These are phyloP conservation scores for Callyntrura sp. DNA, from an alignment of 2,888 invertebrate genomes.

Conservation along the genomic window DNA sequence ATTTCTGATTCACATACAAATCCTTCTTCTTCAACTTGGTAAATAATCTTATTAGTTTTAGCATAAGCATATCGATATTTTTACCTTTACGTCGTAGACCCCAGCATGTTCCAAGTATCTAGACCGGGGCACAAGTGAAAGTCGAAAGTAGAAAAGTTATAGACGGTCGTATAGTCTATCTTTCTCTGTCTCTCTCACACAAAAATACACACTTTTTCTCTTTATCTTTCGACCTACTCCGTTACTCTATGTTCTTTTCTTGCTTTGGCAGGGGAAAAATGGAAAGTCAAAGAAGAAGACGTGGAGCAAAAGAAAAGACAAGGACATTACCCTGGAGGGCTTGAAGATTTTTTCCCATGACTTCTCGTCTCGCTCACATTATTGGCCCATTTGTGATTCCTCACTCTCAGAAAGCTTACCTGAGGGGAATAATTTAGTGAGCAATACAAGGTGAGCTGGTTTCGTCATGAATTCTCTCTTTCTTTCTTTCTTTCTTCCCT, in stretches of 20 bases:
- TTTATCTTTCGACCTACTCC: neutral
- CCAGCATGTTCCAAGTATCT: neutral
- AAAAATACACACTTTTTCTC: neutral
- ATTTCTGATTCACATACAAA: slow-evolving; percentile 35
- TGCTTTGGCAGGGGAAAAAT: slow-evolving; percentile 39
- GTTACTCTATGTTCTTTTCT: neutral
- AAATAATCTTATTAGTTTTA: slow-evolving; percentile 72
- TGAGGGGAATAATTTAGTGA: slow-evolving; percentile 76
- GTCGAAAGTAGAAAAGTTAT: neutral
- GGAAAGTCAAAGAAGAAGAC: slow-evolving; percentile 43
- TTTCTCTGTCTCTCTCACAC: neutral
- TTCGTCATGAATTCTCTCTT: neutral
- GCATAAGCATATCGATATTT: slow-evolving; percentile 18
- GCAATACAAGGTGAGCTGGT: slow-evolving; percentile 39
- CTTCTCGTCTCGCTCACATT: slow-evolving; percentile 67
- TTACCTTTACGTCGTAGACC: neutral
- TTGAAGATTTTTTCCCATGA: slow-evolving; percentile 69
- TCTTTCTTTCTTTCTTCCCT: too few relatives aligned
- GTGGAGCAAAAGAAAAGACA: slow-evolving; percentile 62
- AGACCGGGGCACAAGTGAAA: neutral
- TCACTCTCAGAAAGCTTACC: slow-evolving; percentile 68
- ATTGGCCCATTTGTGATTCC: slow-evolving; percentile 77
- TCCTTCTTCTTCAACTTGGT: slow-evolving; percentile 43
- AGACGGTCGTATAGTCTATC: neutral
- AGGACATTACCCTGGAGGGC: slow-evolving; percentile 72